Evolutionary conservation across 1,140 invertebrate genomes (phyloP), one percentile per base, ranked within the genome.

Genomic region (Conus betulinus): DNA sequence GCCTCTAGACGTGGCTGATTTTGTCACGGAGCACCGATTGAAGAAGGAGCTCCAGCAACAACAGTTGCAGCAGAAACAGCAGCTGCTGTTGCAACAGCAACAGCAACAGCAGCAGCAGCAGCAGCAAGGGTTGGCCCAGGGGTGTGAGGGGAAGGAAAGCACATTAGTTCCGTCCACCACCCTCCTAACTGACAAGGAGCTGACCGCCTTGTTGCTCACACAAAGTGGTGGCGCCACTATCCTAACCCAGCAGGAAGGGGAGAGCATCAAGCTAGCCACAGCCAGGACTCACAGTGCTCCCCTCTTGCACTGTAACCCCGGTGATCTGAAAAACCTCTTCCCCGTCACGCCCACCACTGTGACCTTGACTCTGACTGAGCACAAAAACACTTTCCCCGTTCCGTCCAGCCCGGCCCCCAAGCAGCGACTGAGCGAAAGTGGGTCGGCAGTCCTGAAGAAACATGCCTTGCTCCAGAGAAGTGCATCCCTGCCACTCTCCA

Each of bases 1-100:
- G 5, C 92, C 92, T 7, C 71, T 88, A 51, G 92, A 93, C 79
- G 91, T 93, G 15, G 92, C 91, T 8, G 91, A 93, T 60, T 93
- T 93, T 82, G 91, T 93, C 39, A 91, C 92, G 15, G 92, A 93
- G 27, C 39, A 81, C 79, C 13, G 79, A 51, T 10, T 81, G 79
- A 81, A 53, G 23, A 23, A 11, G 51, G 88, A 63, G 8, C 82
- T 60, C 5, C 27, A 63, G 57, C 53, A 60, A 55, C 82, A 60
- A 52, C 39, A 53, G 79, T 17, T 17, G 39, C 79, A 53, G 17
- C 25, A 11, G 39, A n/a, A 78, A 10, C 39, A 81, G 51, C 39
- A 53, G 39, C 51, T 84, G 10, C 82, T 84, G 55, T 53, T 84
- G 57, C 17, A 23, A 71, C 67, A 60, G 57, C 57, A 60, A 15